Evolutionary conservation across 2,113 vertebrate genomes (phyloP), one percentile per base, ranked within the genome.

Genomic region (Podarcis muralis): DNA sequence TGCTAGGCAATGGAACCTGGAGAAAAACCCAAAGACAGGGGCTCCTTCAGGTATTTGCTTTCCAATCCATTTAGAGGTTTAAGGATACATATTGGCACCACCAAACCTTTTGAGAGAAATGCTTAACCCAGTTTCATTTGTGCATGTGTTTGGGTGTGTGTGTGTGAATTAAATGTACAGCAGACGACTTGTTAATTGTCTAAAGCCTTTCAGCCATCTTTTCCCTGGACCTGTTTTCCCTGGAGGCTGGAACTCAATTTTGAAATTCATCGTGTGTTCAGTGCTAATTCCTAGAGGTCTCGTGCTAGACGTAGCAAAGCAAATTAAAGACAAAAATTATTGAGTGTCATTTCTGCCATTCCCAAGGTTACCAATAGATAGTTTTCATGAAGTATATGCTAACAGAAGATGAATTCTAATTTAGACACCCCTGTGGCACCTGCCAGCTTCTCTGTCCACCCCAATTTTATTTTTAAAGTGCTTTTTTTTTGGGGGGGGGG

Each of bases 191-290:
- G 4, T 93, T 97, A 97, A 97, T 97, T 96, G 95, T 96, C 94
- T 96, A 85, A 95, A 97, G 96, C 95, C 96, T 95, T 97, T 96
- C 96, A 96, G 95, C 93, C 93, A 92, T 95, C 93, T 96, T 94
- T 96, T 95, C 92, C 93, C 92, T 78, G 79, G 95, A 94, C 96
- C 95, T 78, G 32, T 68, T 88, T 96, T 95, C 96, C 95, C 96
- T 96, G 96, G 92, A 97, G 97, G 95, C 95, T 96, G 95, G 94
- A 95, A 96, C 97, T 97, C 74, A 97, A 96, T 97, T 97, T 97
- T 95, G 95, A 96, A 95, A 96, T 96, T 92, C 86, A 20, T 89
- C 82, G 91, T 95, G 89, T 95, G 89, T 95, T 95, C 89, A 95
- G 95, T 92, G 95, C 95, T 97, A 97, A 97, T 97, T 97, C 96